Evolutionary conservation across 2,797 vertebrate species (phyloP).

Genomic region (Eurystomus glaucurus): DNA sequence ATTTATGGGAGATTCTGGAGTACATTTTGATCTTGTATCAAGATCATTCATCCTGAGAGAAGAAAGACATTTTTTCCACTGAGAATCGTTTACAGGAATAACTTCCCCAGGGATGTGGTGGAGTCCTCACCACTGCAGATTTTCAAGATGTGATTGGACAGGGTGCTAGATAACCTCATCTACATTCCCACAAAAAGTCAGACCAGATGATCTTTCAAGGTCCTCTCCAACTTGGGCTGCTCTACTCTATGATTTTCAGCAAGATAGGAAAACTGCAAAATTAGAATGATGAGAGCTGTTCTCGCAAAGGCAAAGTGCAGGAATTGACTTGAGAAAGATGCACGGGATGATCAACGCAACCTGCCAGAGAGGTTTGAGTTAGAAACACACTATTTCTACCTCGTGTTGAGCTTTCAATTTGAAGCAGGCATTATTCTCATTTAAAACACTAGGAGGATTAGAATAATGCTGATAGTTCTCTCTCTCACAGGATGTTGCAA

Average conservation of each 20-base stretch:
- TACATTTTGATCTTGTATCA: not conserved
- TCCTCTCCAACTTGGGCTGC: not conserved
- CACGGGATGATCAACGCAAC: not conserved
- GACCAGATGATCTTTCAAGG: not conserved
- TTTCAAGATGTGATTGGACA: not conserved
- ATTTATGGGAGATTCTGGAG: not conserved
- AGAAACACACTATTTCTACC: not conserved
- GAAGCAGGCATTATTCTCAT: not conserved
- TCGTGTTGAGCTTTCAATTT: not conserved
- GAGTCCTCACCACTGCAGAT: not conserved
- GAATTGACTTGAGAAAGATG: not conserved
- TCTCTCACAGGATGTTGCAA: conserved; percentile 25
- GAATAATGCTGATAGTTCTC: conserved; percentile 13
- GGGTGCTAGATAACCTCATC: not conserved
- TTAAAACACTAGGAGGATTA: conserved; percentile 7
- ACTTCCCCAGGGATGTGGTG: not conserved
- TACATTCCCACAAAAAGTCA: not conserved
- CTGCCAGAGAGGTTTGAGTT: not conserved
- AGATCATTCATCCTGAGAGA: not conserved
- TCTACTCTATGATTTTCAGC: not conserved
- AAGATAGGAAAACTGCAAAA: not conserved
- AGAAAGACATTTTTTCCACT: not conserved
- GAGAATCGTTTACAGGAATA: not conserved
- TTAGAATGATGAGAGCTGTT: not conserved
- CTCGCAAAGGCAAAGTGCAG: not conserved